These are phyloP conservation scores for Tridacna gigas DNA, from an alignment of 2,888 invertebrate genomes.

Conservation along the genomic window DNA sequence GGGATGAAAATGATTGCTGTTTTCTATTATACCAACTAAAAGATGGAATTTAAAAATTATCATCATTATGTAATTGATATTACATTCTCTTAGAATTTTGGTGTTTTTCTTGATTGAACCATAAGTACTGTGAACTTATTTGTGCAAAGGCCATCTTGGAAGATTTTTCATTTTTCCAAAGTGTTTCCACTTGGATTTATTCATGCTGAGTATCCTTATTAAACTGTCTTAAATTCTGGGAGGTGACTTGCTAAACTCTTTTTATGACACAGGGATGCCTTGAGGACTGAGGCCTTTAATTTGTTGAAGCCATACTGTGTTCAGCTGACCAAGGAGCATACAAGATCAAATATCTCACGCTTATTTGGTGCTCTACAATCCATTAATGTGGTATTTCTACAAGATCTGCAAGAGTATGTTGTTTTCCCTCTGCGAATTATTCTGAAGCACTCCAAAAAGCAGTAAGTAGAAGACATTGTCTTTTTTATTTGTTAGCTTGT, in stretches of 20 bases:
- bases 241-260: not conserved
- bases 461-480: slow-evolving; percentile 50
- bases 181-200: too few species aligned
- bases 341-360: slow-evolving; percentile 65
- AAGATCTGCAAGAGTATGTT: slow-evolving; percentile 79
- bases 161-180: too few species aligned
- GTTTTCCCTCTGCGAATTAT: slow-evolving; percentile 76
- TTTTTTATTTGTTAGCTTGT: not conserved
- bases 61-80: too few species aligned
- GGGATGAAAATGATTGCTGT: too few species aligned
- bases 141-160: too few species aligned
- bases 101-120: too few species aligned
- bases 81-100: too few species aligned
- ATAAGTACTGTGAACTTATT: too few species aligned
- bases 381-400: slow-evolving; percentile 61
- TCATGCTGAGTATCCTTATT: too few species aligned
- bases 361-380: slow-evolving; percentile 60
- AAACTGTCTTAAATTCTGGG: not conserved
- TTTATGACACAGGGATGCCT: slow-evolving; percentile 37
- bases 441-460: slow-evolving; percentile 71
- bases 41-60: too few species aligned
- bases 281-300: slow-evolving; percentile 65
- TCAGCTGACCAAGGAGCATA: slow-evolving; percentile 70
- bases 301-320: slow-evolving; percentile 74
- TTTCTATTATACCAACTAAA: too few species aligned